Evolutionary conservation across 2,888 invertebrate genomes (phyloP).

Genomic region (Heliconius charithonia): DNA sequence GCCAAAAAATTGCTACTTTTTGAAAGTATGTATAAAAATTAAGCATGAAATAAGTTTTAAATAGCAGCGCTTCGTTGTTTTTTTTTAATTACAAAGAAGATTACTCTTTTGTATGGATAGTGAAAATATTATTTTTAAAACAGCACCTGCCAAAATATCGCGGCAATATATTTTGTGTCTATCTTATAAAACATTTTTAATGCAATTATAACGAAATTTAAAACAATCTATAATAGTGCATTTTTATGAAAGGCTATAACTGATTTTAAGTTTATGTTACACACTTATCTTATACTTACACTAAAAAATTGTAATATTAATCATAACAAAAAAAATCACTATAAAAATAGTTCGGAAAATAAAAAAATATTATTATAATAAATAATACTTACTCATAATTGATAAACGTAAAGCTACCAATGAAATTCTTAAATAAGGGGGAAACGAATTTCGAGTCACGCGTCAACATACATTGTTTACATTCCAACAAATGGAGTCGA

Average conservation of each 20-base stretch:
- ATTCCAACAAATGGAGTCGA: constrained; percentile 66
- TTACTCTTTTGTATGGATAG: background rate
- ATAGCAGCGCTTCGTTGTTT: too few relatives aligned
- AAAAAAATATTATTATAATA: background rate
- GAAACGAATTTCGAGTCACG: constrained; percentile 14
- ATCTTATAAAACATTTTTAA: background rate
- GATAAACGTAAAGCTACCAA: background rate
- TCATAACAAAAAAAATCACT: background rate
- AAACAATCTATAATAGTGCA: background rate
- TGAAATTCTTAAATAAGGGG: background rate
- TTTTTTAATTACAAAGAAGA: background rate
- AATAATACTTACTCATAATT: background rate
- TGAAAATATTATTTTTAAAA: background rate
- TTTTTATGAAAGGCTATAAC: background rate
- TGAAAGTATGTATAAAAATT: background rate
- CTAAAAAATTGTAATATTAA: background rate
- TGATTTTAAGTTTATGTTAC: background rate
- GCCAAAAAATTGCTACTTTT: background rate
- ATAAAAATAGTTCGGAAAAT: background rate
- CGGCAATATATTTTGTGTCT: background rate
- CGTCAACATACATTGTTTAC: constrained; percentile 62
- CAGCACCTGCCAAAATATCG: background rate
- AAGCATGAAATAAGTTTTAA: background rate
- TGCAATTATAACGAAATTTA: background rate
- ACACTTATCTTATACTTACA: background rate